Evolutionary conservation across 2,888 invertebrate genomes (phyloP).

Genomic region (Andrena haemorrhoa): DNA sequence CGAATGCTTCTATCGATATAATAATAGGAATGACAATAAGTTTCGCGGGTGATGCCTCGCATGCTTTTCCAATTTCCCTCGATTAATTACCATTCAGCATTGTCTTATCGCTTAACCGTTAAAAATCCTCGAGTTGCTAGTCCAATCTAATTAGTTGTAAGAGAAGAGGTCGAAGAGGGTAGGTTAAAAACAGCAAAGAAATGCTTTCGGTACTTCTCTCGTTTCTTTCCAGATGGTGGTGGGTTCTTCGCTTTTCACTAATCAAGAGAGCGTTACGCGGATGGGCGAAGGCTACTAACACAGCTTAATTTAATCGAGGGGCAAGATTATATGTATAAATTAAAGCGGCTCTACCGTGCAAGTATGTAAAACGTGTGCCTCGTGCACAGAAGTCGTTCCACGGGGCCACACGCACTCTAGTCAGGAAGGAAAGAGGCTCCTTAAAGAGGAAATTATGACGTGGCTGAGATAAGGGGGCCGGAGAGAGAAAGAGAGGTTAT

Average conservation of each 20-base stretch:
- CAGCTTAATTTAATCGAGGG: conserved; percentile 52
- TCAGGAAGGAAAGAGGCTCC: conserved; percentile 53
- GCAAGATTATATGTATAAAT: neutral
- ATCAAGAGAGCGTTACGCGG: conserved; percentile 59
- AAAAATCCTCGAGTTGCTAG: no score
- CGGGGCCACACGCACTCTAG: conserved; percentile 60
- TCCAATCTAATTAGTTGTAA: no score
- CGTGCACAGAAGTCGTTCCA: neutral
- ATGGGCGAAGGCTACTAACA: conserved; percentile 67
- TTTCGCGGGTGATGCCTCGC: neutral
- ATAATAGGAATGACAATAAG: neutral
- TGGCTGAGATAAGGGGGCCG: conserved; percentile 57
- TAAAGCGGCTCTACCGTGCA: neutral
- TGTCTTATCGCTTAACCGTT: no score
- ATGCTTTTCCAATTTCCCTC: neutral
- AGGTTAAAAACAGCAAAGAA: conserved; percentile 55
- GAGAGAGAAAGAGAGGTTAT: conserved; percentile 53
- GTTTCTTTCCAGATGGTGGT: conserved; percentile 83
- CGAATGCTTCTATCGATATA: neutral
- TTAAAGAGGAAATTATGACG: conserved; percentile 40
- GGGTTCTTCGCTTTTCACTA: conserved; percentile 77
- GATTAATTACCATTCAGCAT: no score
- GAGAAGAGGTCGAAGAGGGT: neutral
- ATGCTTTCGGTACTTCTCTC: conserved; percentile 77
- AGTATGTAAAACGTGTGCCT: neutral